phyloP scores from a whole-genome alignment of 2,797 vertebrate genomes.

The Antrozous pallidus region DNA sequence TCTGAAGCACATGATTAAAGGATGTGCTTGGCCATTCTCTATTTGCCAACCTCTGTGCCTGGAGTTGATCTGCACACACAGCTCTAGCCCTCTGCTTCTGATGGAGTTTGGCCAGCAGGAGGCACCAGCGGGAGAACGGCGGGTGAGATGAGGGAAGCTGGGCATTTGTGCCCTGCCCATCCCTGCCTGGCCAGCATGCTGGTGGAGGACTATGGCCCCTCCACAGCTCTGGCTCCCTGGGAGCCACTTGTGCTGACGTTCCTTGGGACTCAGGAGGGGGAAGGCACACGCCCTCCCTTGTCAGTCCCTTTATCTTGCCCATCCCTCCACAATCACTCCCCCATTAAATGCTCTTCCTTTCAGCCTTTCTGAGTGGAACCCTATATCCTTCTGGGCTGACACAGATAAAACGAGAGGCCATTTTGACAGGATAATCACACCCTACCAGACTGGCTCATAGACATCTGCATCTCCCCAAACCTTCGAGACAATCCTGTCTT shows the following conservation, averaged over 20 bases:
- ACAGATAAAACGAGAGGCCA: neutral
- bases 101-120: neutral
- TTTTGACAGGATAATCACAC: neutral
- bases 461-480: neutral
- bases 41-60: neutral
- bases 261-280: neutral
- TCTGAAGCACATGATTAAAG: neutral
- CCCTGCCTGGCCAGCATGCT: neutral
- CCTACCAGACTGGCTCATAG: neutral
- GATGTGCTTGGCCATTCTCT: rapidly evolving
- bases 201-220: neutral
- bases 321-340: neutral
- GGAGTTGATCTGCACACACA: rapidly evolving
- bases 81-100: neutral
- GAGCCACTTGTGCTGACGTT: neutral
- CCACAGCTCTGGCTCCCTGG: neutral
- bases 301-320: neutral
- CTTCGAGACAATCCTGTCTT: neutral
- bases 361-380: neutral
- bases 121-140: rapidly evolving
- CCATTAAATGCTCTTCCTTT: neutral
- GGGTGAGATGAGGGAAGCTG: neutral
- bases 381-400: neutral
- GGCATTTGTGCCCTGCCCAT: neutral
- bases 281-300: neutral